phyloP scores from a whole-genome alignment of 2,888 invertebrate species.

The Ophonus ardosiacus region DNA sequence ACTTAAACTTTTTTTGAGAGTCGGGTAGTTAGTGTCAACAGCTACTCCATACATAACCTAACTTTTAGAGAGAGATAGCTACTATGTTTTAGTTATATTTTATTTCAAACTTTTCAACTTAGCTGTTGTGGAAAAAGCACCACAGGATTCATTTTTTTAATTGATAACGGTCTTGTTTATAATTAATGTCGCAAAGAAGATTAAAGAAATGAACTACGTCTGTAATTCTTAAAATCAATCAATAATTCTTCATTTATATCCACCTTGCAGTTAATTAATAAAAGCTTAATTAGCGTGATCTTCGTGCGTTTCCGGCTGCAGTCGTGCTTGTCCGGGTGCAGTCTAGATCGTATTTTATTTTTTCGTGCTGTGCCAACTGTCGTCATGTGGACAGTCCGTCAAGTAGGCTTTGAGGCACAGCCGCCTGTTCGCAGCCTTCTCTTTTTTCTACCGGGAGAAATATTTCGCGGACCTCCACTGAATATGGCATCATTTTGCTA shows the following conservation, averaged over 20 bases:
- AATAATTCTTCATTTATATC: background rate
- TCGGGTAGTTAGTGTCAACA: too few species aligned
- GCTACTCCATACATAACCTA: too few species aligned
- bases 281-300: slow-evolving; percentile 10
- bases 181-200: background rate
- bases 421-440: slow-evolving; percentile 35
- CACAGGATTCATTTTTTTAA: too few species aligned
- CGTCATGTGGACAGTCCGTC: slow-evolving; percentile 59
- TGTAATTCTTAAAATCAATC: background rate
- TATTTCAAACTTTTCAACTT: too few species aligned
- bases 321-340: slow-evolving; percentile 2
- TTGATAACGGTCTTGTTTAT: background rate
- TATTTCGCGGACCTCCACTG: slow-evolving; percentile 52
- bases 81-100: too few species aligned
- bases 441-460: slow-evolving; percentile 41
- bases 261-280: background rate
- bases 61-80: too few species aligned
- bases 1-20: too few species aligned
- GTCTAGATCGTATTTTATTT: slow-evolving; percentile 51
- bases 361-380: slow-evolving; percentile 48
- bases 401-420: slow-evolving; percentile 54
- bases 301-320: slow-evolving; percentile 11
- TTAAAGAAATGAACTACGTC: background rate
- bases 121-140: too few species aligned
- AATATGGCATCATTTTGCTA: slow-evolving; percentile 60